Evolutionary conservation across 2,888 invertebrate genomes (phyloP).

Genomic region (Dermolepida albohirtum): DNA sequence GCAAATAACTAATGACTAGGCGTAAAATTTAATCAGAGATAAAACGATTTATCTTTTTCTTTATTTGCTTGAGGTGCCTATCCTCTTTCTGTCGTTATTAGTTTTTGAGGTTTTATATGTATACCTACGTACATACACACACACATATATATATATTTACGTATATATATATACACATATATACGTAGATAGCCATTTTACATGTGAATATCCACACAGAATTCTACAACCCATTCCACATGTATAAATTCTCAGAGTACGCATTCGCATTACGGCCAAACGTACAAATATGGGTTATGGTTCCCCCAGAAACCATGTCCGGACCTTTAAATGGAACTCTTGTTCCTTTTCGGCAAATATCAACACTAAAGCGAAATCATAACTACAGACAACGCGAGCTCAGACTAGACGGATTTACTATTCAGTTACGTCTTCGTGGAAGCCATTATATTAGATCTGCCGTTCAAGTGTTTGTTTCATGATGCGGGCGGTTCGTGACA

Average conservation of each 20-base stretch:
- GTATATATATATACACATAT: too few species aligned
- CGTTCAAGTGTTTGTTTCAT: conserved; percentile 30
- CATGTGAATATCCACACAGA: too few species aligned
- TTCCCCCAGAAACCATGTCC: conserved; percentile 9
- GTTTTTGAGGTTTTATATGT: too few species aligned
- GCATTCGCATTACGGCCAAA: conserved; percentile 11
- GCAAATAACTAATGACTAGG: too few species aligned
- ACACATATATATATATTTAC: too few species aligned
- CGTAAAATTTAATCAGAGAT: too few species aligned
- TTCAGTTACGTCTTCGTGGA: conserved; percentile 20
- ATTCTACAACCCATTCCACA: neutral
- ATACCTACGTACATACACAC: too few species aligned
- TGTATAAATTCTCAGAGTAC: conserved; percentile 10
- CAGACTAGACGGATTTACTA: conserved; percentile 23
- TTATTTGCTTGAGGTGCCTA: too few species aligned
- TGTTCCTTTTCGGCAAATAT: neutral
- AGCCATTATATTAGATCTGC: conserved; percentile 6
- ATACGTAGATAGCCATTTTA: too few species aligned
- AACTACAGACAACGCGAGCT: neutral
- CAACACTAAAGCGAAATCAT: neutral
- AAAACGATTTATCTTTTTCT: too few species aligned
- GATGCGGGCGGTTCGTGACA: conserved; percentile 33
- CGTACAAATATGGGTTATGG: conserved; percentile 31
- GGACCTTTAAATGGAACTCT: conserved; percentile 18
- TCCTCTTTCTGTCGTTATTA: too few species aligned